Base-by-base conservation (phyloP, 2,888 invertebrate genomes). In the Heliconius hortense region DNA sequence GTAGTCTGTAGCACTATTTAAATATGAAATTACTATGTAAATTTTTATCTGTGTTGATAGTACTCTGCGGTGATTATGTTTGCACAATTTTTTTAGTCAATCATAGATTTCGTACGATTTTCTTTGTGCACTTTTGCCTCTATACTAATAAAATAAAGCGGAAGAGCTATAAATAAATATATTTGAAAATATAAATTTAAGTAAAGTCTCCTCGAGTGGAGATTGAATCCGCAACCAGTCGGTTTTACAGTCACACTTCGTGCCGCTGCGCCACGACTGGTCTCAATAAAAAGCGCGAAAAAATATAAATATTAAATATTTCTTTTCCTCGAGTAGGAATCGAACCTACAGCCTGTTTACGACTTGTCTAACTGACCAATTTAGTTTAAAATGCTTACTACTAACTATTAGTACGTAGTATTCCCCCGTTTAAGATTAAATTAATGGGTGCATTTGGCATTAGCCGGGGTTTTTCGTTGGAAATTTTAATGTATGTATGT, bases 21-120 rank as follows among this genome's bases (percentile, higher is more conserved):
- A 70, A 74, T 70, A 70, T 64, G 28, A 31, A 74, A 53, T 76
- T 76, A 78, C 71, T 72, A 72, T 76, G 74, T 67, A 59, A 76
- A 78, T 72, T 76, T 76, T 77, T 74, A 74, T 68, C 76, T 72
- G 68, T 64, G 67, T 78, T 74, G 76, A 77, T 69, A 76, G 67
- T 78, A 72, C 48, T 69, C 73, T 72, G 76, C 68, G 77, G 77
- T 76, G 74, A 74, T 71, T 68, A 71, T 74, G 77, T 76, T 75
- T 77, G 59, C 60, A 62, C 77, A 59, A 76, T 64, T 28, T 28
- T 28, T 28, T 71, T 72, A 76, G 63, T 77, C 68, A 77, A 73
- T 72, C 76, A 77, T 76, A 76, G 74, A 76, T 76, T 77, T 77
- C 28, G 28, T 28, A 28, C 28, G 28, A 28, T 28, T 28, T 28